Evolutionary conservation across 2,888 invertebrate species (phyloP).

Genomic region (Scaptomyza reducta): DNA sequence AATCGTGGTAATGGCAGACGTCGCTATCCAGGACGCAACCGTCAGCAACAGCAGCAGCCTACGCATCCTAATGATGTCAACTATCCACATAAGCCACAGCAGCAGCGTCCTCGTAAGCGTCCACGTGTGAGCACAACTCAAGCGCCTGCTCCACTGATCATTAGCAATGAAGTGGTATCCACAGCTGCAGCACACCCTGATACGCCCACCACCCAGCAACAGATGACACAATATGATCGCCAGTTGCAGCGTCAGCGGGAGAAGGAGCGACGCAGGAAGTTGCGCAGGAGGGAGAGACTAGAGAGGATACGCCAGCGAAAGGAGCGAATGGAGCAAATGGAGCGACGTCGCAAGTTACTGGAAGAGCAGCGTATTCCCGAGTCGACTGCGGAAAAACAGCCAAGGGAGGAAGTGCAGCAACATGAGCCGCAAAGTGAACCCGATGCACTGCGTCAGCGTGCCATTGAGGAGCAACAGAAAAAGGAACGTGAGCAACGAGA

Average conservation of each 20-base stretch:
- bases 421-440: slow-evolving; percentile 49
- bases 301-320: slow-evolving; percentile 52
- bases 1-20: slow-evolving; percentile 35
- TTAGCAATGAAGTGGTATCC: slow-evolving; percentile 56
- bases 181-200: slow-evolving; percentile 10
- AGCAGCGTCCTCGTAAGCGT: slow-evolving; percentile 49
- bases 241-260: slow-evolving; percentile 73
- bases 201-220: slow-evolving; percentile 26
- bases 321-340: slow-evolving; percentile 51
- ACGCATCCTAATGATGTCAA: slow-evolving; percentile 70
- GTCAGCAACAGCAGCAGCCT: slow-evolving; percentile 27
- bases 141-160: slow-evolving; percentile 24
- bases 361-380: slow-evolving; percentile 34
- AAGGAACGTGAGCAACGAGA: slow-evolving; percentile 36
- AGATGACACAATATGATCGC: slow-evolving; percentile 73
- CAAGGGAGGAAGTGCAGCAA: slow-evolving; percentile 50
- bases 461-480: slow-evolving; percentile 32
- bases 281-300: slow-evolving; percentile 67
- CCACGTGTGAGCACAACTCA: slow-evolving; percentile 43
- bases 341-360: slow-evolving; percentile 44
- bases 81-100: slow-evolving; percentile 48
- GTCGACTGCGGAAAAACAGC: slow-evolving; percentile 29
- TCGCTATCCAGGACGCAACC: slow-evolving; percentile 39
- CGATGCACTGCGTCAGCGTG: slow-evolving; percentile 44
- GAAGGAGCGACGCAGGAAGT: slow-evolving; percentile 70